A percentile compares a stretch with the other conserved stretches of the same genome.
Evolutionary conservation across 2,797 vertebrate species (phyloP).

Genomic region (Limosa lapponica): DNA sequence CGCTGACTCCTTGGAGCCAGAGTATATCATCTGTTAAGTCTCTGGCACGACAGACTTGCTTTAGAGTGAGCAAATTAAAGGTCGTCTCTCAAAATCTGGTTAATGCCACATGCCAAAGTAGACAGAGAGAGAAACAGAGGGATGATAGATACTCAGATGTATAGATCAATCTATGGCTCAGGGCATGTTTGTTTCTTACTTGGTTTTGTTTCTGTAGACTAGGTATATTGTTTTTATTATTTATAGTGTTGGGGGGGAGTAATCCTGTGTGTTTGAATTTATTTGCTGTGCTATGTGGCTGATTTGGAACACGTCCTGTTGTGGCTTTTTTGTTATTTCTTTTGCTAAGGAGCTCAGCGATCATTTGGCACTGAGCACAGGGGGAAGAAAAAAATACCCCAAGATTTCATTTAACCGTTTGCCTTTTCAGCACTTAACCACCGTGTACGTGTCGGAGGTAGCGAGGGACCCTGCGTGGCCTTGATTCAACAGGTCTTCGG

Average conservation of each 20-base stretch:
- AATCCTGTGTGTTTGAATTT: constrained; percentile 35
- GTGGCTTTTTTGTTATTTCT: constrained; percentile 14
- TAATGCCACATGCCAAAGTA: constrained; percentile 58
- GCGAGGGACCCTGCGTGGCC: background rate
- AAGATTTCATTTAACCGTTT: background rate
- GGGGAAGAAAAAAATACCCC: background rate
- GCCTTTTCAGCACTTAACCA: background rate
- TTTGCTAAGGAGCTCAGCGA: background rate
- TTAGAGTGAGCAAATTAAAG: constrained; percentile 54
- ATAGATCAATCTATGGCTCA: background rate
- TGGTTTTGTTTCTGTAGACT: background rate
- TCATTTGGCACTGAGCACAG: background rate
- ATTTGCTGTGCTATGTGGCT: constrained; percentile 40
- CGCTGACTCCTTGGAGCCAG: constrained; percentile 57
- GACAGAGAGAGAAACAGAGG: constrained; percentile 2
- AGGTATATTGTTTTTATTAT: constrained; percentile 60
- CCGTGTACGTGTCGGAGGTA: background rate
- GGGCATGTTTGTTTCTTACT: background rate
- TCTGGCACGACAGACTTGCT: constrained; percentile 57
- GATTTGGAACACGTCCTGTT: constrained; percentile 36
- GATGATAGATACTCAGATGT: constrained; percentile 2
- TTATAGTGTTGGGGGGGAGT: constrained; percentile 20
- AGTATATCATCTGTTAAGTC: constrained; percentile 57
- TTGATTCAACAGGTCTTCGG: background rate
- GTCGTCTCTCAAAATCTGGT: constrained; percentile 64